phyloP scores from a whole-genome alignment of 2,113 vertebrate species.

The Mastomys natalensis region DNA sequence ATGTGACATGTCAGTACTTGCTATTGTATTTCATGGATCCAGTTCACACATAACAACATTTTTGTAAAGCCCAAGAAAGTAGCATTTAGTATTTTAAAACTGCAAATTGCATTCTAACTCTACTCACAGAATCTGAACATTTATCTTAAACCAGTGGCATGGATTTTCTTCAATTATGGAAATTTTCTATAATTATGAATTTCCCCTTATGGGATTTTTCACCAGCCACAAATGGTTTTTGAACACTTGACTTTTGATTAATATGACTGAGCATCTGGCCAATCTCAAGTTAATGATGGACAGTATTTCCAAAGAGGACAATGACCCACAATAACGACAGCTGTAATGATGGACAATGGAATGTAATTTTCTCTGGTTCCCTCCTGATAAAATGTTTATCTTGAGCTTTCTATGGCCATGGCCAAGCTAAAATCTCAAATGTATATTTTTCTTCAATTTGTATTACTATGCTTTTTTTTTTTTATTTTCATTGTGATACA shows the following conservation, averaged over 20 bases:
- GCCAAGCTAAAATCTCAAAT: not conserved
- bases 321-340: not conserved
- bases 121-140: not conserved
- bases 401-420: not conserved
- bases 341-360: not conserved
- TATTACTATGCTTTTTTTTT: not conserved
- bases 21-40: not conserved
- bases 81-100: not conserved
- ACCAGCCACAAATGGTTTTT: not conserved
- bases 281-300: not conserved
- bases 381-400: not conserved
- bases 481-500: not conserved
- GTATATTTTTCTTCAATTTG: not conserved
- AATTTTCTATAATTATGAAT: not conserved
- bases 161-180: not conserved
- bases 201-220: not conserved
- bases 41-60: slow-evolving; percentile 9
- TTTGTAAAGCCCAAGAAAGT: not conserved
- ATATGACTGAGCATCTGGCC: not conserved
- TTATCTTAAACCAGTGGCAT: not conserved
- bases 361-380: not conserved
- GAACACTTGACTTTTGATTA: slow-evolving; percentile 26
- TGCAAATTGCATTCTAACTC: not conserved
- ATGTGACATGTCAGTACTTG: not conserved
- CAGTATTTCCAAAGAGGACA: not conserved